Percentiles rank a stretch among this genome's conserved stretches.
phyloP scores from a whole-genome alignment of 2,888 invertebrate genomes.

The Galeruca laticollis region DNA sequence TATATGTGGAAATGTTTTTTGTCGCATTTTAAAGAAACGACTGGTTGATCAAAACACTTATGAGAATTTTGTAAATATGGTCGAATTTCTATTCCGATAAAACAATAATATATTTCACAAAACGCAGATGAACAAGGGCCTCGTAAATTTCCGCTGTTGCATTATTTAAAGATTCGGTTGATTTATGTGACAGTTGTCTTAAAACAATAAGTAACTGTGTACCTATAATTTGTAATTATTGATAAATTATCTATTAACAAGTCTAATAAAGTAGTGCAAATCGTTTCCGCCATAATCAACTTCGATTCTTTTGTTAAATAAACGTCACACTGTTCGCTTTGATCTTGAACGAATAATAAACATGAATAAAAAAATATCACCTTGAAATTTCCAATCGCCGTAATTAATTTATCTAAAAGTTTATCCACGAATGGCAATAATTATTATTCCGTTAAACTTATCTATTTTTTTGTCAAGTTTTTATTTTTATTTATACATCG shows the following conservation, averaged over 20 bases:
- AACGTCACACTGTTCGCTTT: conserved; percentile 9
- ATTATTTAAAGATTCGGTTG: no score
- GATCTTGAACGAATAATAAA: conserved; percentile 30
- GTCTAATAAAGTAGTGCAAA: conserved; percentile 8
- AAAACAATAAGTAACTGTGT: conserved; percentile 7
- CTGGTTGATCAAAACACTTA: no score
- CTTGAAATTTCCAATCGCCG: conserved; percentile 42
- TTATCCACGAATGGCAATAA: conserved; percentile 37
- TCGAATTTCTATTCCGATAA: no score
- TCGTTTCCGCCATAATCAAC: conserved; percentile 29
- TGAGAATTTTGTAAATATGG: no score
- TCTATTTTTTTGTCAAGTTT: conserved; percentile 36
- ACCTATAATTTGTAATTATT: neutral
- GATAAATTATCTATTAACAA: conserved; percentile 9
- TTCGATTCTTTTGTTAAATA: conserved; percentile 29
- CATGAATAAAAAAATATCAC: conserved; percentile 20
- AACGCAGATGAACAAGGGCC: no score
- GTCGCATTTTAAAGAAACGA: no score
- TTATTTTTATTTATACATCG: conserved; percentile 34
- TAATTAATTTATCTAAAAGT: conserved; percentile 43
- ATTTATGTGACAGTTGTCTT: neutral
- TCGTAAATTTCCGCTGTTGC: no score
- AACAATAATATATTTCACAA: no score
- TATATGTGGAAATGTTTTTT: no score
- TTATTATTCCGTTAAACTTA: conserved; percentile 41